Evolutionary conservation across 1,140 invertebrate genomes (phyloP), one percentile per base, ranked within the genome.

Genomic region (Hirudo medicinalis): DNA sequence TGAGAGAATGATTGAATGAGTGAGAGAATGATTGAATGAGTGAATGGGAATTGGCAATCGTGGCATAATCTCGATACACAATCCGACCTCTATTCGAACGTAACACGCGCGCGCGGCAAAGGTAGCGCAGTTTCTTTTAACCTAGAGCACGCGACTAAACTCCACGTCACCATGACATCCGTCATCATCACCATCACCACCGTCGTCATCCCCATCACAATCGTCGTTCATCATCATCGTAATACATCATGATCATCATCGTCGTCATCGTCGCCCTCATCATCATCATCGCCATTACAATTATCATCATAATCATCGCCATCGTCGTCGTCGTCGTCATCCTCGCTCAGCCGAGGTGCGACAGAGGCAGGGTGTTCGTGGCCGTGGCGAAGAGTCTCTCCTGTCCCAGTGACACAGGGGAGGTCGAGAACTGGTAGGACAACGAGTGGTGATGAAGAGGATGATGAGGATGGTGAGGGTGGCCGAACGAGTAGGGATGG

Each of bases 1-100:
- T 71, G 70, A 57, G 70, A 25, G 70, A 57, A 54, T 57, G 70
- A 57, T 54, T 25, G 54, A 70, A 20, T 54, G 69, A 54, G 54
- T 22, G 54, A 70, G 25, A 66, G 53, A 25, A 25, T 43, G 70
- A 54, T 43, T 36, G 69, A 20, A 53, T 36, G 69, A 54, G 69
- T 17, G 69, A 54, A 22, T 36, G 70, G 9, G 17, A 25, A 63
- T 13, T 22, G 22, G 57, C 43, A 49, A 49, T 49, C 43, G 15
- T 49, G 43, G 43, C 43, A 49, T 49, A 49, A 49, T 49, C 43
- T 49, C 43, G 43, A 49, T 17, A 49, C 15, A 49, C 43, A 49
- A 49, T 49, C 43, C 43, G 15, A 49, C 15, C 43, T 49, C 43
- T 49, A 49, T 49, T 49, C 43, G 43, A 49, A 49, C 43, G 43